Evolutionary conservation across 2,797 vertebrate species (phyloP), one percentile per base, ranked within the genome.

Genomic region (Lacerta viridis): DNA sequence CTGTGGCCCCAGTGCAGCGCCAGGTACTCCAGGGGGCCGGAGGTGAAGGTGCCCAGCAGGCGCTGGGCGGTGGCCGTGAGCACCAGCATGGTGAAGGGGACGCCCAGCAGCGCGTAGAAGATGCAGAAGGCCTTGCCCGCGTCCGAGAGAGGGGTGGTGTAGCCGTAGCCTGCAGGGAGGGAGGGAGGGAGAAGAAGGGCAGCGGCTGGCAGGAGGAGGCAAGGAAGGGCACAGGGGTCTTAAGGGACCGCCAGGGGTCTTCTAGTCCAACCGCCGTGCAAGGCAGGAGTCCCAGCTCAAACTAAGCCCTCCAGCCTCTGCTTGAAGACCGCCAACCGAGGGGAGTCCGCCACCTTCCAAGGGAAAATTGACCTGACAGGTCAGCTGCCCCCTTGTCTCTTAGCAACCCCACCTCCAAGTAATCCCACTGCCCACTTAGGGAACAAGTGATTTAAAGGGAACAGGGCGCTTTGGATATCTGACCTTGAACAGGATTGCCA

Each of bases 21-120:
- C 92, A 98, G 97, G 81, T 95, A 88, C 29, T 74, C 68, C 59
- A 98, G 93, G 0, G 98, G 98, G 0, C 85, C 82, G 0, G 96
- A 87, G 78, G 98, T 97, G 89, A 98, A 94, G 2, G 97, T 97
- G 86, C 96, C 91, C 79, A 98, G 97, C 87, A 98, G 96, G 86
- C 97, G 97, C 95, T 98, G 98, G 69, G 98, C 98, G 0, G 97
- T 97, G 59, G 97, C 97, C 0, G 98, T 98, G 90, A 99, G 97
- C 88, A 98, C 96, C 95, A 99, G 95, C 98, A 98, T 98, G 93
- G 98, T 99, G 96, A 98, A 96, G 1, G 98, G 98, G 5, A 99
- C 98, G 0, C 98, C 98, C 0, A 98, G 88, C 85, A 98, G 89
- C 0, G 98, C 98, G 1, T 98, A 99, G 93, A 97, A 74, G 81